A percentile compares a stretch with the other conserved stretches of the same genome.
Conservation (phyloP, 2,113 vertebrate genomes). For the Coptodon rendalli region DNA sequence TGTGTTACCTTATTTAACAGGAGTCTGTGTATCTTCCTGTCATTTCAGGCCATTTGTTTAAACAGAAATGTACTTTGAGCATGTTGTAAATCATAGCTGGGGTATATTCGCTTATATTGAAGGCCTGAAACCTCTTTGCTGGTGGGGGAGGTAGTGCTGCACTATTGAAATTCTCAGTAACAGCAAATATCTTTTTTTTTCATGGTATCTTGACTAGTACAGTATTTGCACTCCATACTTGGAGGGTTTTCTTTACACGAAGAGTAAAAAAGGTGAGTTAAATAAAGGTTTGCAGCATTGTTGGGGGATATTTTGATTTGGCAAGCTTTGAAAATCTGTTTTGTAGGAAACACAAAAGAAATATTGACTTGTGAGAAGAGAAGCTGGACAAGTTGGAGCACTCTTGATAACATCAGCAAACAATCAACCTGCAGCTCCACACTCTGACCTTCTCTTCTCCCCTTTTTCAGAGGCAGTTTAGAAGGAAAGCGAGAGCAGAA, state of each 20-base stretch:
- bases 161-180: background rate
- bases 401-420: background rate
- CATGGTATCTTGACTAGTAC: background rate
- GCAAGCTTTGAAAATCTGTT: background rate
- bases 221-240: background rate
- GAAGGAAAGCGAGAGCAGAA: slow-evolving; percentile 96
- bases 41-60: background rate
- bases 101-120: background rate
- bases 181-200: background rate
- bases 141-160: background rate
- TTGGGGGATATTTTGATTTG: background rate
- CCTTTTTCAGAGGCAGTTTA: slow-evolving; percentile 82
- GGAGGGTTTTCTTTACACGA: background rate
- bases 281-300: background rate
- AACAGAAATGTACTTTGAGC: background rate
- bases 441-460: background rate
- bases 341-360: background rate
- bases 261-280: background rate
- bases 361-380: background rate
- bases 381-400: background rate
- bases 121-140: background rate
- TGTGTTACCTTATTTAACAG: background rate
- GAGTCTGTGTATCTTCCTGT: background rate
- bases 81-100: background rate
- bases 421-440: background rate